Conservation (phyloP, 2,888 invertebrate species). For the Bembecia ichneumoniformis region DNA sequence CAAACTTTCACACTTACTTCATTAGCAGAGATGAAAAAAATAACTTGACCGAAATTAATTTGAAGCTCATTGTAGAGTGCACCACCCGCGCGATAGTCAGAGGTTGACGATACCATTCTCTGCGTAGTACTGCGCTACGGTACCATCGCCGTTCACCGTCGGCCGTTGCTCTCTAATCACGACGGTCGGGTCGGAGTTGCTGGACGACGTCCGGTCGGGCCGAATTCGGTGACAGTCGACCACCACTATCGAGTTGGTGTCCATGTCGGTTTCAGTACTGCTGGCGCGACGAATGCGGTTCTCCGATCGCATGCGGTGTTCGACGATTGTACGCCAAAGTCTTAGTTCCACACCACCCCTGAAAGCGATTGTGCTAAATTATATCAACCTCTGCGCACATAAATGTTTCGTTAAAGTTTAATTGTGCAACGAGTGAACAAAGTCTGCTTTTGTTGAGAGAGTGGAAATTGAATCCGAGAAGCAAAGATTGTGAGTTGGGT, state of each 20-base stretch:
- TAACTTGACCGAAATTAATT: neutral
- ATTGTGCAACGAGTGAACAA: no score
- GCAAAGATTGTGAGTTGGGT: no score
- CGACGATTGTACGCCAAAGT: conserved; percentile 86
- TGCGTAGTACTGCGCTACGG: conserved; percentile 37
- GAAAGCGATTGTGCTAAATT: conserved; percentile 15
- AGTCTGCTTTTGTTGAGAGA: no score
- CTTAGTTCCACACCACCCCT: conserved; percentile 88
- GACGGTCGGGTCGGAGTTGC: conserved; percentile 39
- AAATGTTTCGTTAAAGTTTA: neutral
- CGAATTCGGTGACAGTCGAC: conserved; percentile 58
- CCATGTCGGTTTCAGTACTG: conserved; percentile 60
- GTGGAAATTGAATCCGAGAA: no score
- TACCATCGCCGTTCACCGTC: conserved; percentile 38
- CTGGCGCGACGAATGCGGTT: conserved; percentile 41
- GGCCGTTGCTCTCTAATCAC: neutral
- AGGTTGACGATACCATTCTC: conserved; percentile 49
- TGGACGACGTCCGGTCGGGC: conserved; percentile 30
- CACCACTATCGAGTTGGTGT: conserved; percentile 58
- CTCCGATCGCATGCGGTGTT: conserved; percentile 59
- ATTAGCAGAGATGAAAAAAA: no score
- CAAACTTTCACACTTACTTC: no score
- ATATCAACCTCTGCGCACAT: neutral
- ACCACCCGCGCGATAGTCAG: conserved; percentile 68
- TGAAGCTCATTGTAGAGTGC: conserved; percentile 52